phyloP scores from a whole-genome alignment of 1,140 invertebrate species.

The Heterodera schachtii region DNA sequence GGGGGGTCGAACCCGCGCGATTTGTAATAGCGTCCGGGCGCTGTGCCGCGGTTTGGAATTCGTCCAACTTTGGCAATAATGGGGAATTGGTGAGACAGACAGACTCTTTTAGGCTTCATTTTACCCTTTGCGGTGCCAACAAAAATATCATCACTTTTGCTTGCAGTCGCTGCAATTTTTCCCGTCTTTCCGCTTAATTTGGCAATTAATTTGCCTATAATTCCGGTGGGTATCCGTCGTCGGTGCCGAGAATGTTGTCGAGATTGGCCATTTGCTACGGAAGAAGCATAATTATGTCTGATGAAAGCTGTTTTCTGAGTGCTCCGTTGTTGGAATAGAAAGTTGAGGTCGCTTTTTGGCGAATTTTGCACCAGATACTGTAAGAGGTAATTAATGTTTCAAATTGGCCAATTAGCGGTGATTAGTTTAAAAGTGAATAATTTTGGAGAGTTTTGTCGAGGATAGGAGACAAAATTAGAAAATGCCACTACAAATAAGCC shows the following conservation, averaged over 20 bases:
- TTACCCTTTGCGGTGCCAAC: neutral
- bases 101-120: neutral
- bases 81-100: neutral
- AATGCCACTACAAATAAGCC: too few species aligned
- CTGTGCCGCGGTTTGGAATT: neutral
- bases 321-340: neutral
- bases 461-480: too few species aligned
- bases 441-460: too few species aligned
- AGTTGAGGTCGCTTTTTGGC: too few species aligned
- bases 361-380: too few species aligned
- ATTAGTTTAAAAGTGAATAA: too few species aligned
- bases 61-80: neutral
- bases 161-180: slow-evolving; percentile 6
- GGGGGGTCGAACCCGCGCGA: slow-evolving; percentile 16
- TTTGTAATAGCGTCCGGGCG: slow-evolving; percentile 4
- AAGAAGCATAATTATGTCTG: neutral
- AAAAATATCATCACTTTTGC: neutral
- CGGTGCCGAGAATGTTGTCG: neutral
- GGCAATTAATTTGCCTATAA: slow-evolving; percentile 13
- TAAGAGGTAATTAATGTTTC: too few species aligned
- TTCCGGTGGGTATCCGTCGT: slow-evolving; percentile 2
- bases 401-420: too few species aligned
- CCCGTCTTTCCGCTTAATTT: slow-evolving; percentile 17
- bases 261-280: neutral
- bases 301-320: neutral